Evolutionary conservation across 1,140 invertebrate genomes (phyloP), one percentile per base, ranked within the genome.

Genomic region (Eubasilissa regina): DNA sequence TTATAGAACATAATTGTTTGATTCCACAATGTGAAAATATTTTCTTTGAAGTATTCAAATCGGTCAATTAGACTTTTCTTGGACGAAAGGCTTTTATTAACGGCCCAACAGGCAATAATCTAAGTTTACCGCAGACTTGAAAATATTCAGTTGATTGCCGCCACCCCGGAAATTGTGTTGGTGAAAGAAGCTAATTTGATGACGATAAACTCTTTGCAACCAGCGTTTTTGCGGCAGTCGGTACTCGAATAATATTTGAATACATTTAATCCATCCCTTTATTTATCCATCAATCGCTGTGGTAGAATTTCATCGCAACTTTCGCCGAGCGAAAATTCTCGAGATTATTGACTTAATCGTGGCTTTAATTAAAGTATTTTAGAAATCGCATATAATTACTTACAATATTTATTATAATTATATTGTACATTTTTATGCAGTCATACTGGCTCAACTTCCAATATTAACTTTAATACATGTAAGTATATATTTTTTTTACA

Each of bases 111-210:
- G 62, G 73, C 19, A 13, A 19, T 25, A 48, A 13, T 68, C n/a
- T n/a, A 75, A 75, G 74, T 75, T 64, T 19, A 15, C 55, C 4
- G 13, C 19, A 45, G 56, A 17, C 58, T 75, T 75, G n/a, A 44
- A 64, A 44, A 66, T 66, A 25, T 66, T 62, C 74, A 75, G 44
- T 62, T 58, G 15, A 75, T 75, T 64, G n/a, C 21, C 44, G 15
- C 17, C 44, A 48, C 25, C 56, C 45, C 11, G 56, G 12, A 11
- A 15, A 12, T 15, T 12, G 6, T 13, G 21, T 35, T n/a, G n/a
- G 13, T 35, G n/a, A 74, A 56, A 45, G 56, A 51, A 75, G 55
- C 74, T 64, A 75, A 75, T 75, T 75, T 56, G 48, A 75, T 19
- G 74, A 64, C n/a, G 19, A 58, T 47, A 75, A 75, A 62, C 55